Base-by-base conservation (phyloP, 2,888 invertebrate species). In the Acrobasis repandana region DNA sequence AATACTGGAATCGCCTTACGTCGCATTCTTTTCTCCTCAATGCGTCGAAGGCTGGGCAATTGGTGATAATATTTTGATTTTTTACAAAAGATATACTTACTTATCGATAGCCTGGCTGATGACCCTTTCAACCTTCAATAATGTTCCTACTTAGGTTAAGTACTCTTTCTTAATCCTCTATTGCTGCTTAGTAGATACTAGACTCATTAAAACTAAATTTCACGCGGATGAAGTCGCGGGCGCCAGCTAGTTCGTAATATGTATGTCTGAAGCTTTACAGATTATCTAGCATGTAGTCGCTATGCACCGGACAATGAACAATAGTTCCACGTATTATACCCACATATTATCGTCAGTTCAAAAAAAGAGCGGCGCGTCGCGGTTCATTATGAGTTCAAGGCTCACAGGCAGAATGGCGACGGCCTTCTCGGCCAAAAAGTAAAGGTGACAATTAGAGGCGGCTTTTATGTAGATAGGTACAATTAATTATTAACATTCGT, bases 1-100 rank as follows among this genome's bases (percentile, higher is more conserved):
- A 87, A 98, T 98, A 50, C 90, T 98, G 77, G 98, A 98, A 93
- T 98, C 98, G 16, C 95, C 96, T 77, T 98, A 98, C 86, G 93
- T 98, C 74, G 98, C 97, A 61, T 98, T 98, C 92, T 98, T 98
- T 93, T 98, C 98, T 52, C 98, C 98, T 51, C 96, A 97, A 80
- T 98, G 98, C 75, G 97, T 98, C 50, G 98, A 98, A 92, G 98
- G 98, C 79, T 94, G 94, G 79, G 97, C 97, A 59, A 94, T 95
- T 85, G 98, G 98, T 86, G 95, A 63, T 63, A 16, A 6, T 10
- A 18, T 15, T 10, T 16, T 14, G 11, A 14, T 38, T 10, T 38
- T 14, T 6, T 38, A 6, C 9, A n/a, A n/a, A n/a, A n/a, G n/a
- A n/a, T n/a, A n/a, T n/a, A n/a, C n/a, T n/a, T n/a, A n/a, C n/a